phyloP scores from a whole-genome alignment of 1,140 invertebrate genomes.

The Lutraria rhynchaena region DNA sequence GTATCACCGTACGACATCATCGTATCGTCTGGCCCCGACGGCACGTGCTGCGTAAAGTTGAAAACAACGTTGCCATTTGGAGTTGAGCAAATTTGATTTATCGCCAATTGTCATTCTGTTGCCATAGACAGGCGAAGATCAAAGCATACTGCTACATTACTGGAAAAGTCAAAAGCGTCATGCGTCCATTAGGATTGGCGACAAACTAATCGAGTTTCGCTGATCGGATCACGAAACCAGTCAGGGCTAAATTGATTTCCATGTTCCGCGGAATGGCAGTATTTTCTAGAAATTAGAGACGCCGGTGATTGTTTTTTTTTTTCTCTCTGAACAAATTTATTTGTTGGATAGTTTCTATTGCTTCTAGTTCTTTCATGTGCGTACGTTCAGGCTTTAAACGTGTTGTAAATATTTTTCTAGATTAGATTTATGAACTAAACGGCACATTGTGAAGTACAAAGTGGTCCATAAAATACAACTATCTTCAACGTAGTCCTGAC shows the following conservation, averaged over 20 bases:
- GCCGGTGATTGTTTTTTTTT: neutral
- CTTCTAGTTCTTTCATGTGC: too few relatives aligned
- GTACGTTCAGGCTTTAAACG: too few relatives aligned
- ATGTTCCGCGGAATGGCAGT: slow-evolving; percentile 35
- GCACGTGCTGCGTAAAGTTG: slow-evolving; percentile 21
- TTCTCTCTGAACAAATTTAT: too few relatives aligned
- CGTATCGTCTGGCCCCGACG: slow-evolving; percentile 14
- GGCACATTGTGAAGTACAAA: too few relatives aligned
- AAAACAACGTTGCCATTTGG: slow-evolving; percentile 42
- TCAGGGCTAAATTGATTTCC: slow-evolving; percentile 55
- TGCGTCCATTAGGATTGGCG: slow-evolving; percentile 52
- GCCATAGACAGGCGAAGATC: slow-evolving; percentile 45
- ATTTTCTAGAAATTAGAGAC: slow-evolving; percentile 49
- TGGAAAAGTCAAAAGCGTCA: slow-evolving; percentile 43
- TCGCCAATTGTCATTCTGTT: slow-evolving; percentile 51
- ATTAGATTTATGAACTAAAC: too few relatives aligned
- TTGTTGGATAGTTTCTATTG: too few relatives aligned
- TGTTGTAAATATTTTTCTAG: too few relatives aligned
- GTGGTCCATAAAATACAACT: too few relatives aligned
- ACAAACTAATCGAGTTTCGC: slow-evolving; percentile 56
- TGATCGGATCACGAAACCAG: slow-evolving; percentile 45
- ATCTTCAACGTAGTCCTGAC: too few relatives aligned
- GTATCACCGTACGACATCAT: neutral
- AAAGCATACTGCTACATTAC: slow-evolving; percentile 52
- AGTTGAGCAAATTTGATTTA: slow-evolving; percentile 54